Conservation (phyloP, 2,888 invertebrate genomes). For the Hydrotaea diabolus region DNA sequence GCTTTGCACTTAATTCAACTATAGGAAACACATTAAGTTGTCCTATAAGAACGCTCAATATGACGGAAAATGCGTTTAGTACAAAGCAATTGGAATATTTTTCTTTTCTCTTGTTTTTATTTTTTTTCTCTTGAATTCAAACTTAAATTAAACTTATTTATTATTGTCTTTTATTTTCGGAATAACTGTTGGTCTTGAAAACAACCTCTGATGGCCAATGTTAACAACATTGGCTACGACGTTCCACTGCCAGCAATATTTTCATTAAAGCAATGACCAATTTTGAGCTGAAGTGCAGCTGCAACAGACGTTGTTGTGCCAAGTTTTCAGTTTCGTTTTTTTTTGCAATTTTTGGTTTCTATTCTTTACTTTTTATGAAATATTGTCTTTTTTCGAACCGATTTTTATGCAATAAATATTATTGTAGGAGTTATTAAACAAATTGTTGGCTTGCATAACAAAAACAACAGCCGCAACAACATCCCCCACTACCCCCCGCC, state of each 20-base stretch:
- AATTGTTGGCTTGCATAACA: conserved; percentile 49
- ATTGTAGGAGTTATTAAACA: conserved; percentile 68
- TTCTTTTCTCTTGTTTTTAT: too few relatives aligned
- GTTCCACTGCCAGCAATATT: background rate
- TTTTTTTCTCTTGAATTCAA: too few relatives aligned
- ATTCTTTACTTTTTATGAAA: conserved; percentile 36
- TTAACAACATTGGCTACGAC: conserved; percentile 46
- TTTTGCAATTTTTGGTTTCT: background rate
- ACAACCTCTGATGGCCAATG: conserved; percentile 62
- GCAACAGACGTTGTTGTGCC: conserved; percentile 34
- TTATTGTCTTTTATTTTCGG: too few relatives aligned
- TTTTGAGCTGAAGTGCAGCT: conserved; percentile 54
- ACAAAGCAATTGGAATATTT: too few relatives aligned
- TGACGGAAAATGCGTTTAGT: too few relatives aligned
- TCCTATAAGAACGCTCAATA: too few relatives aligned
- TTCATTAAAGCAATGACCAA: conserved; percentile 40
- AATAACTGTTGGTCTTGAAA: conserved; percentile 57
- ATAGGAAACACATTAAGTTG: too few relatives aligned
- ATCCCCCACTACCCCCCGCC: background rate
- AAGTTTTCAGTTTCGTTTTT: background rate
- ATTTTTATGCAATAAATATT: conserved; percentile 47
- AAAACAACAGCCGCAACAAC: background rate
- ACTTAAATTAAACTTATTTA: too few relatives aligned
- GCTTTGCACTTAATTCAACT: too few relatives aligned
- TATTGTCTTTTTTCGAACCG: conserved; percentile 22